phyloP scores from a whole-genome alignment of 2,113 vertebrate genomes.

The Engystomops pustulosus region DNA sequence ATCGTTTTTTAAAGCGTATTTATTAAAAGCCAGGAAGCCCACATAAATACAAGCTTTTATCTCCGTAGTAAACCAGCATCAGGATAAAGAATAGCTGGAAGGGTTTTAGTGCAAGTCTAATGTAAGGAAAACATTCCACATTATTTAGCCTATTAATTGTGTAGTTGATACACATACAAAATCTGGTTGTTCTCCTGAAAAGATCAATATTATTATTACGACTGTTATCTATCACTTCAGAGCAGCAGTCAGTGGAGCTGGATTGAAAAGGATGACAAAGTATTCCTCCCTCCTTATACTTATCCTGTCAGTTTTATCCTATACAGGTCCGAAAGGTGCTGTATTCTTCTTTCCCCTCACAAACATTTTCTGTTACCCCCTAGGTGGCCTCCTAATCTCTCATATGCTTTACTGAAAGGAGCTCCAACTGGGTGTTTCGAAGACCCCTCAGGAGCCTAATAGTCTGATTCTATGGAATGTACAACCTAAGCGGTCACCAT shows the following conservation, averaged over 20 bases:
- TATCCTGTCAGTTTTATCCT: no score
- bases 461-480: no score
- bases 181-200: not conserved
- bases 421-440: no score
- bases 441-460: no score
- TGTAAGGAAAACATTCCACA: not conserved
- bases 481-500: no score
- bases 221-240: not conserved
- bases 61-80: constrained; percentile 18
- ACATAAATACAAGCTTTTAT: constrained; percentile 45
- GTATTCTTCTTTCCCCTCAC: no score
- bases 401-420: no score
- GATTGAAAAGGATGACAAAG: no score
- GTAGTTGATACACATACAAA: not conserved
- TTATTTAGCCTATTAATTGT: not conserved
- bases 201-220: not conserved
- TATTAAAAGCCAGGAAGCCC: constrained; percentile 31
- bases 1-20: constrained; percentile 46
- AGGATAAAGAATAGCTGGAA: not conserved
- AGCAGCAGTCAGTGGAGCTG: not conserved
- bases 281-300: no score
- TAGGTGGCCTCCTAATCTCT: no score
- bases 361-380: no score
- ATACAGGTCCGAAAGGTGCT: no score
- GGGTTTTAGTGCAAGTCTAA: constrained; percentile 31